These are phyloP conservation scores for Sitta carolinensis DNA, from an alignment of 2,797 vertebrate species.

Conservation along the genomic window DNA sequence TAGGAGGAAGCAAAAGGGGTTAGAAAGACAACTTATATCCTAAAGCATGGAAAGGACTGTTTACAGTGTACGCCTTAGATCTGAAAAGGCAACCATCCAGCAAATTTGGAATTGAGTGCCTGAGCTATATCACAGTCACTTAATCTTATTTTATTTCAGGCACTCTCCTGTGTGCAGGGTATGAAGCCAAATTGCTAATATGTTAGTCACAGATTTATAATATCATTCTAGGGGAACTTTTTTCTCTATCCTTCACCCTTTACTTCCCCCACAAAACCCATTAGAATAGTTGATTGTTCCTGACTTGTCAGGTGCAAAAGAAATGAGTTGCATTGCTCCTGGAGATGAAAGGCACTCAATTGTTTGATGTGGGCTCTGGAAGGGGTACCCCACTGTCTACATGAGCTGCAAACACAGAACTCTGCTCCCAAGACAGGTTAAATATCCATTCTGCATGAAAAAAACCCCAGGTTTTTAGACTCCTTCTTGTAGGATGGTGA, in stretches of 20 bases:
- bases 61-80: neutral
- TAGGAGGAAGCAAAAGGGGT: neutral
- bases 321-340: constrained; percentile 11
- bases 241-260: neutral
- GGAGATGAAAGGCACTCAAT: constrained; percentile 42
- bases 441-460: neutral
- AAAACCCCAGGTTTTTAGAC: neutral
- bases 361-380: constrained; percentile 19
- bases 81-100: neutral
- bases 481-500: neutral
- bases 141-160: constrained; percentile 14
- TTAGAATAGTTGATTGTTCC: constrained; percentile 33
- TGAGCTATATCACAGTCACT: constrained; percentile 39
- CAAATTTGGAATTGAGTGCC: neutral
- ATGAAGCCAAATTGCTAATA: constrained; percentile 30
- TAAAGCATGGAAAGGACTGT: neutral
- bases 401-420: constrained; percentile 23
- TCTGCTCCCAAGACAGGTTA: neutral
- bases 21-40: constrained; percentile 24
- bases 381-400: constrained; percentile 3
- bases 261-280: neutral
- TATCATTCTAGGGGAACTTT: neutral
- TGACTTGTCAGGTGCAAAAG: constrained; percentile 58
- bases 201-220: constrained; percentile 35
- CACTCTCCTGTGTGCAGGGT: neutral